Percentiles rank a stretch among this genome's conserved stretches.
phyloP scores from a whole-genome alignment of 2,888 invertebrate genomes.

The Napeogenes sylphis region DNA sequence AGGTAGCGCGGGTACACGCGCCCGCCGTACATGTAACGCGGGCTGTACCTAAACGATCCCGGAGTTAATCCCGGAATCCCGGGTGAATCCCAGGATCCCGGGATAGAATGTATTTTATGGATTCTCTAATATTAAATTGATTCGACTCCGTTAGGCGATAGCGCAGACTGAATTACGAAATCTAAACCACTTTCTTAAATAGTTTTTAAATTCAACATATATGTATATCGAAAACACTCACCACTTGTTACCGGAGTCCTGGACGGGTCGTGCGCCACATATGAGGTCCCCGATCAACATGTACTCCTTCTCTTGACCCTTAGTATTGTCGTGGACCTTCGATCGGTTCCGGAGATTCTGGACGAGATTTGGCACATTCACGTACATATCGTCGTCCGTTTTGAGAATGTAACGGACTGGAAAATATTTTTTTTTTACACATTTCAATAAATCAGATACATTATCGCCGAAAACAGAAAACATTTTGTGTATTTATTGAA shows the following conservation, averaged over 20 bases:
- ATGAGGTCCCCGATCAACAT: constrained; percentile 87
- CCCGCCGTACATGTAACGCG: constrained; percentile 85
- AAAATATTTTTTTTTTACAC: constrained; percentile 27
- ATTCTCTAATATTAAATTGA: too few relatives aligned
- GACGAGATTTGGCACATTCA: constrained; percentile 85
- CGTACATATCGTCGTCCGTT: constrained; percentile 92
- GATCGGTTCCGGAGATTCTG: constrained; percentile 62
- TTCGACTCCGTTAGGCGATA: too few relatives aligned
- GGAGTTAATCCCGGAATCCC: constrained; percentile 18
- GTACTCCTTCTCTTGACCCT: constrained; percentile 52
- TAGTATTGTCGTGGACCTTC: constrained; percentile 40
- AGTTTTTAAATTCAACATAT: too few relatives aligned
- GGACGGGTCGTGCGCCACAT: constrained; percentile 85
- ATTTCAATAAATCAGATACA: too few relatives aligned
- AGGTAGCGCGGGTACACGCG: constrained; percentile 87
- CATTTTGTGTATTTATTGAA: neutral
- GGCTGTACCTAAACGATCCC: constrained; percentile 80
- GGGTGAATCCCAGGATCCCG: neutral
- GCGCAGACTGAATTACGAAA: neutral
- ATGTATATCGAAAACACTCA: constrained; percentile 41
- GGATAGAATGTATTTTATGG: too few relatives aligned
- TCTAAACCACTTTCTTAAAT: neutral
- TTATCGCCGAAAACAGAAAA: too few relatives aligned
- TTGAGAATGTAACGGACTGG: constrained; percentile 85
- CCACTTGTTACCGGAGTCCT: constrained; percentile 87